phyloP scores from a whole-genome alignment of 2,888 invertebrate genomes.

The Ophion ellenae region DNA sequence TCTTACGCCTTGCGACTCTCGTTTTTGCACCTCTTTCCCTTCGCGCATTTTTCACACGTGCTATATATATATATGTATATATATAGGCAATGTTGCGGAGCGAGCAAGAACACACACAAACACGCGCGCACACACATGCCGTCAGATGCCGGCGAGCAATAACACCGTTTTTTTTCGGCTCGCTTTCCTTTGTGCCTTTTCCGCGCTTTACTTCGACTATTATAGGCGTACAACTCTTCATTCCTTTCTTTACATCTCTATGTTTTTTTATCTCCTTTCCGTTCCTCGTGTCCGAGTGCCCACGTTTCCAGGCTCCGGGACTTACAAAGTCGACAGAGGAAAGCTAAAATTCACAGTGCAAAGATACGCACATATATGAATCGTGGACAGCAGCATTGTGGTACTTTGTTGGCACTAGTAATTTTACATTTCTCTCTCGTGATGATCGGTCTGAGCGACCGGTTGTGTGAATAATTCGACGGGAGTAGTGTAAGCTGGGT shows the following conservation, averaged over 20 bases:
- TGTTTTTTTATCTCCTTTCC: not conserved
- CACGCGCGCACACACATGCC: not conserved
- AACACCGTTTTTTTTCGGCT: conserved; percentile 31
- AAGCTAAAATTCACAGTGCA: not conserved
- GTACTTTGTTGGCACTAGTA: too few species aligned
- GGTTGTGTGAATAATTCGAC: too few species aligned
- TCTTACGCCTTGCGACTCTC: not conserved
- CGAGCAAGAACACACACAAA: not conserved
- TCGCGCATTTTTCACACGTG: conserved; percentile 19
- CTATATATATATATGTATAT: not conserved
- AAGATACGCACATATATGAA: not conserved
- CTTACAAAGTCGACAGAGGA: conserved; percentile 5
- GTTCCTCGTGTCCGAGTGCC: not conserved
- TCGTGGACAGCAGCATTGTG: too few species aligned
- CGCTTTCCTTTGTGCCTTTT: conserved; percentile 52
- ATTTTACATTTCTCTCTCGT: too few species aligned
- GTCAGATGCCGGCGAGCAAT: not conserved
- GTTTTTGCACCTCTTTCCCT: conserved; percentile 15
- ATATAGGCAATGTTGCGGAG: not conserved
- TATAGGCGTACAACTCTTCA: conserved; percentile 24
- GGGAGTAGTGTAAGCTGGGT: too few species aligned
- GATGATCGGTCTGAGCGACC: too few species aligned
- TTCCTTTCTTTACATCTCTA: not conserved
- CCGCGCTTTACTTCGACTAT: conserved; percentile 47
- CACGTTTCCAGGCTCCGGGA: not conserved